These are phyloP conservation scores for Melanotaenia trifasciata DNA, from an alignment of 2,797 vertebrate species.

Conservation along the genomic window DNA sequence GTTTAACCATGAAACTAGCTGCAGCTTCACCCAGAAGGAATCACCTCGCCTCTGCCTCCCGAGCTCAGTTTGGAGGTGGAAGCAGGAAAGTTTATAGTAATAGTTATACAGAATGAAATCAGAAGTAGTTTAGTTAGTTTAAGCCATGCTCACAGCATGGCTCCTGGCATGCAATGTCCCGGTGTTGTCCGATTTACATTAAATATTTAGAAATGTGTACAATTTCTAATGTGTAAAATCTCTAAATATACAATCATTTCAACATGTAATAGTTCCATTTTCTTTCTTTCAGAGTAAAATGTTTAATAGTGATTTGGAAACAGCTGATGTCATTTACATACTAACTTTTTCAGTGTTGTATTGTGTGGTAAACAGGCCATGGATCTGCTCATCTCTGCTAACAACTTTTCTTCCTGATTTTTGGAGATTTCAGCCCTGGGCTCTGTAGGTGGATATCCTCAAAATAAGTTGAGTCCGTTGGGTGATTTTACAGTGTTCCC, in stretches of 20 bases:
- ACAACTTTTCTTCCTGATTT: background rate
- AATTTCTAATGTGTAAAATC: background rate
- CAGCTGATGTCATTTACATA: background rate
- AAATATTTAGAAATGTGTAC: background rate
- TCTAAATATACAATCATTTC: background rate
- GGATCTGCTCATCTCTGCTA: background rate
- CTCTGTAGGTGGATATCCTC: background rate
- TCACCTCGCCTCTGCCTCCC: too few relatives aligned
- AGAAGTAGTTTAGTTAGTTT: background rate
- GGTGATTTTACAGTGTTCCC: background rate
- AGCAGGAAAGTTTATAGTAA: too few relatives aligned
- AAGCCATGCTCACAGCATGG: background rate
- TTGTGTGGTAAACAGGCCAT: background rate
- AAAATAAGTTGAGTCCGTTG: background rate
- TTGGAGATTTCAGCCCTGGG: background rate
- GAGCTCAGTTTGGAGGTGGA: too few relatives aligned
- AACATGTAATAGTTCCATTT: background rate
- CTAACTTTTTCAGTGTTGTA: background rate
- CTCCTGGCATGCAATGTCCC: too few relatives aligned
- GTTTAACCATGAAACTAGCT: too few relatives aligned
- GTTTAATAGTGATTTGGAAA: background rate
- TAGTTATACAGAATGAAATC: background rate
- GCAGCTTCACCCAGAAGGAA: too few relatives aligned
- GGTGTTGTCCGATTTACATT: background rate
- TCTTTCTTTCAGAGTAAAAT: too few relatives aligned